Evolutionary conservation across 2,888 invertebrate genomes (phyloP), one percentile per base, ranked within the genome.

Genomic region (Nymphalis c-album): DNA sequence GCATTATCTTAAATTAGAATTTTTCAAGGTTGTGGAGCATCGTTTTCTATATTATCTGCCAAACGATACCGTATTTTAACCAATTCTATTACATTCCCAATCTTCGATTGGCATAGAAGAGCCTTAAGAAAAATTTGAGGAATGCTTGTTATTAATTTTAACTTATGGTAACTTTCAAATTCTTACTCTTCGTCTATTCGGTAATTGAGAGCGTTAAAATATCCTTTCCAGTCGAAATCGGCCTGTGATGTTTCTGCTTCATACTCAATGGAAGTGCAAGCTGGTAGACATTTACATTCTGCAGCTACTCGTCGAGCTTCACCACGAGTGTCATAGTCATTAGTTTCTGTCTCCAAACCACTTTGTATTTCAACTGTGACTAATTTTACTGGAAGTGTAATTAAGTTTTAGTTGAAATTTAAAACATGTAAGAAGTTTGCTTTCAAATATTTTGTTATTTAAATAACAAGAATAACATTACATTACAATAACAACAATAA

Each of bases 161-260:
- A 31, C 26, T 31, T 6, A 31, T 31, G 22, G 22, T 6, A 31
- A 31, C 26, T 31, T 31, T 31, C 26, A 31, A 31, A 62, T 63
- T 47, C 59, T 85, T 74, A 91, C 90, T 87, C 85, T 20, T 85
- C 84, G 1, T 80, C 76, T 16, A 87, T 75, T n/a, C 84, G 82
- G 0, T 86, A 78, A 58, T 89, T 89, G 71, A 86, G 93, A 0
- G 94, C 94, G 74, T 85, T 85, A 75, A 93, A 94, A 46, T 95
- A 85, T 10, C 93, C 93, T 53, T 88, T 87, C 93, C 94, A 95
- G 74, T 95, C 93, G 73, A 94, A 95, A 75, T 94, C 94, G 0
- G 95, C 95, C 77, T 96, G 95, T 0, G 96, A 95, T 0, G 94
- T 95, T 80, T 95, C 95, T 0, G 95, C 95, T 75, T 95, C 95